Evolutionary conservation across 1,140 invertebrate genomes (phyloP).

Genomic region (Mya arenaria): DNA sequence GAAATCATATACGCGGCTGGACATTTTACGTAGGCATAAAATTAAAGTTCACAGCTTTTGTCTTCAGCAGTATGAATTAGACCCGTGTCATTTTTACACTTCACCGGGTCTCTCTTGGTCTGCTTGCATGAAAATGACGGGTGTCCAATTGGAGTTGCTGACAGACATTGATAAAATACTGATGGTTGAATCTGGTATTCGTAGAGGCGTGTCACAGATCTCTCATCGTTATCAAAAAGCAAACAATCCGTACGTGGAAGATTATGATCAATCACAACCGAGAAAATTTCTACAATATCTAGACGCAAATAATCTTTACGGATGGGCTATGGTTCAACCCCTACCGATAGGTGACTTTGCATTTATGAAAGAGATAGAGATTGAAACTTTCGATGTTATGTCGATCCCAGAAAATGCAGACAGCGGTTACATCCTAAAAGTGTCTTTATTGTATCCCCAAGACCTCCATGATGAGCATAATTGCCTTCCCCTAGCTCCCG

Average conservation of each 20-base stretch:
- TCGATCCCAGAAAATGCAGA: conserved; percentile 75
- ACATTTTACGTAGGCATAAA: no score
- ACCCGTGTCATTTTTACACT: conserved; percentile 54
- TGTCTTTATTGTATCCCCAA: conserved; percentile 74
- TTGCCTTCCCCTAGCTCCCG: conserved; percentile 82
- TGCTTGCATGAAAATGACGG: conserved; percentile 67
- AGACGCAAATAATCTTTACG: conserved; percentile 24
- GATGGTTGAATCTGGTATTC: conserved; percentile 44
- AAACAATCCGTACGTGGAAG: conserved; percentile 28
- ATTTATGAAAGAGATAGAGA: conserved; percentile 76
- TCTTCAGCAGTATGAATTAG: conserved; percentile 36
- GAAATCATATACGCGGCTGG: background rate
- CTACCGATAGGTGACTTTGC: conserved; percentile 66
- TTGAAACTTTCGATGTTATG: conserved; percentile 73
- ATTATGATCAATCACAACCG: conserved; percentile 13
- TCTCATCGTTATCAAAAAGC: conserved; percentile 12
- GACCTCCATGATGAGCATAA: conserved; percentile 82
- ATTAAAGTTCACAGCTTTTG: no score
- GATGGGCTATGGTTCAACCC: conserved; percentile 28
- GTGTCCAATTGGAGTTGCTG: conserved; percentile 43
- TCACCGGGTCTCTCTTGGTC: conserved; percentile 63
- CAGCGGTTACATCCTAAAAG: conserved; percentile 83
- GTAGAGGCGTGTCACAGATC: conserved; percentile 40
- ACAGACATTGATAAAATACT: conserved; percentile 49
- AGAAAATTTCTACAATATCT: background rate